Base-by-base conservation (phyloP, 2,797 vertebrate species). In the Myotis pilosus region DNA sequence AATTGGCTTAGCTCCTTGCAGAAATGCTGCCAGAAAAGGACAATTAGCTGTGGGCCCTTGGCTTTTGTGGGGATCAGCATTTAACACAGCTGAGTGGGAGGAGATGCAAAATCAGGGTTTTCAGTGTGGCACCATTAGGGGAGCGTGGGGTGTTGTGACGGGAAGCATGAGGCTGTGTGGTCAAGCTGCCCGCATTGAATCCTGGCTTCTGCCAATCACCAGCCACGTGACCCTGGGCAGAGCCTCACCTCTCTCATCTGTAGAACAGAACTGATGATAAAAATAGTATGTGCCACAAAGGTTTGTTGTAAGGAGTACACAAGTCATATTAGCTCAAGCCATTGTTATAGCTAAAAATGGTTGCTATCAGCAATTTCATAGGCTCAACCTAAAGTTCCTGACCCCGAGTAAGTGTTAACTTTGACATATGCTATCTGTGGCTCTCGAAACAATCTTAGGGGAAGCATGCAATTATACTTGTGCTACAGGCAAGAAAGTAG, bases 1-100 rank as follows among this genome's bases (percentile, higher is more conserved):
- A 89, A 53, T 9, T 71, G 93, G 87, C 91, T 74, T 60, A 30
- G 25, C 41, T 66, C 36, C 90, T 92, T 72, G n/a, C 5, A 49
- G 79, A 78, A 81, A 92, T 23, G 36, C 79, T 74, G 69, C 86
- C 62, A 62, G 86, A 38, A 68, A 36, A 41, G 68, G 49, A 71
- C 55, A 78, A 6, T 66, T 36, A n/a, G 8, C 16, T 44, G 20
- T 3, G 16, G 72, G n/a, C 13, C 47, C 80, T 64, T 10, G 8
- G 64, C 68, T 69, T 86, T n/a, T 28, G 57, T 9, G 23, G 62
- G 53, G 38, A 33, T 64, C 38, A 89, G 23, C 57, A 5, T 51
- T 16, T 89, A 47, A 87, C 76, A 69, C 22, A 68, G 38, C 15
- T 15, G 5, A 69, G 33, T 30, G 30, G 53, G 57, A 66, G 22